A percentile compares a stretch with the other conserved stretches of the same genome.
These are phyloP conservation scores for Aphis gossypii DNA, from an alignment of 1,140 invertebrate genomes.

Conservation along the genomic window DNA sequence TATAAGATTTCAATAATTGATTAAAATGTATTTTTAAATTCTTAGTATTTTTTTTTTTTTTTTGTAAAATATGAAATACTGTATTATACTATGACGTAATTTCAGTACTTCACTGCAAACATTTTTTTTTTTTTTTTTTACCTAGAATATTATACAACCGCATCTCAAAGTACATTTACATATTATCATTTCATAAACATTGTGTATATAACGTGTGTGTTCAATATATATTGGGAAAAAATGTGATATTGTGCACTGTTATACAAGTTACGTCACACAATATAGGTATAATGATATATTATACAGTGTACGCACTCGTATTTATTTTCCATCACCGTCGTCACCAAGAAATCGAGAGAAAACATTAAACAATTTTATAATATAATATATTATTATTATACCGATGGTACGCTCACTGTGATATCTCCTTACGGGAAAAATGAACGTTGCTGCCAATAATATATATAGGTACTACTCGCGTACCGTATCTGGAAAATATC, in stretches of 20 bases:
- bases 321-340: background rate
- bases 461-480: too few species aligned
- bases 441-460: background rate
- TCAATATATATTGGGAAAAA: too few species aligned
- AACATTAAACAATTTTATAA: background rate
- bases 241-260: too few species aligned
- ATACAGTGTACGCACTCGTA: background rate
- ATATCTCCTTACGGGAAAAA: constrained; percentile 1
- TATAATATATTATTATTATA: background rate
- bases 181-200: background rate
- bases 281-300: background rate
- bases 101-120: background rate
- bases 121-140: background rate
- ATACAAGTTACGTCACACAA: too few species aligned
- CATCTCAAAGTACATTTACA: background rate
- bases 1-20: too few species aligned
- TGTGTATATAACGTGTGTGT: too few species aligned
- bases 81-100: background rate
- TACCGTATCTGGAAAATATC: constrained; percentile 15
- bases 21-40: too few species aligned
- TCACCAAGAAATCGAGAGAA: background rate
- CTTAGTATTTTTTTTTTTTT: too few species aligned
- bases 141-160: background rate
- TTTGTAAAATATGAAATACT: too few species aligned
- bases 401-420: background rate